Evolutionary conservation across 2,113 vertebrate genomes (phyloP).

Genomic region (Stegastes partitus): DNA sequence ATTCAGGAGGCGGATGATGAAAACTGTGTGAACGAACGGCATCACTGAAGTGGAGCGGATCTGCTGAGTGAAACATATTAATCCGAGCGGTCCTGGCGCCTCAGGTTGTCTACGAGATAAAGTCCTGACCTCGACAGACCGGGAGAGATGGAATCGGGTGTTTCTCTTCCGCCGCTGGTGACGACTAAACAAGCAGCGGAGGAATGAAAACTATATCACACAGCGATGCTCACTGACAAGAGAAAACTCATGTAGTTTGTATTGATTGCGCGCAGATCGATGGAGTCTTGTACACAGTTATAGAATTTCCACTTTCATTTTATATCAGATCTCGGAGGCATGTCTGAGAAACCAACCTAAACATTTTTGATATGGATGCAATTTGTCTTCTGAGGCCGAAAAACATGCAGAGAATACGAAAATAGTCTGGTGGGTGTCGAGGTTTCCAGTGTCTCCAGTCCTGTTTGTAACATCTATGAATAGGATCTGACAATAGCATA

Average conservation of each 20-base stretch:
- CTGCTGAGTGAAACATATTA: constrained; percentile 9
- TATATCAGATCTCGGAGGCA: background rate
- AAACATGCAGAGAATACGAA: no score
- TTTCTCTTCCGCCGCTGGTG: background rate
- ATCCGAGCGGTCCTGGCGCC: background rate
- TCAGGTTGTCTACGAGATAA: constrained; percentile 9
- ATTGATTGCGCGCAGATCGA: constrained; percentile 2
- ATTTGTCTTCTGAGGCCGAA: no score
- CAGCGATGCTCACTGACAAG: background rate
- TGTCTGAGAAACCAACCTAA: background rate
- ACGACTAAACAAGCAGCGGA: background rate
- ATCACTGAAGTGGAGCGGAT: constrained; percentile 11
- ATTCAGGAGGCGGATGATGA: background rate
- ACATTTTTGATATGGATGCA: no score
- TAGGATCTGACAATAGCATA: no score
- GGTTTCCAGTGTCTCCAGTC: no score
- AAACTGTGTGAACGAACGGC: background rate
- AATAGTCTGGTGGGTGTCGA: no score
- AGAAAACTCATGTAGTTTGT: background rate
- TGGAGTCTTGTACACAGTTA: background rate
- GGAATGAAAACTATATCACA: background rate
- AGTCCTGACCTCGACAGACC: background rate
- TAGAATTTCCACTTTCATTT: background rate
- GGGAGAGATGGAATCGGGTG: background rate
- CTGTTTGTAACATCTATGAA: no score